Conservation (phyloP, 1,140 invertebrate genomes). For the Achroia grisella region DNA sequence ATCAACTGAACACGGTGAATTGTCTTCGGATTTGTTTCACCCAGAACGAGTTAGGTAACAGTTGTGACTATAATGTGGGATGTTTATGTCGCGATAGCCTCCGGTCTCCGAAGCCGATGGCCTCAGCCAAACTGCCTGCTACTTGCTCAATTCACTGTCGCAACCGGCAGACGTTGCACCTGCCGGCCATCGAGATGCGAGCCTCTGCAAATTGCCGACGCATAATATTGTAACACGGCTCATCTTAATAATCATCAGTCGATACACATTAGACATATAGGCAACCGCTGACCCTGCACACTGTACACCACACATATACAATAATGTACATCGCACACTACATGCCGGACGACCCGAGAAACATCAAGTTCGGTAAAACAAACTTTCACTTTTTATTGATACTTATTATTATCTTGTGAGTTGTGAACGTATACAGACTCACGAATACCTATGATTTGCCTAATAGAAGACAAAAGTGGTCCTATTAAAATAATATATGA, state of each 20-base stretch:
- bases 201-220: slow-evolving; percentile 49
- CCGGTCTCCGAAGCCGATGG: slow-evolving; percentile 52
- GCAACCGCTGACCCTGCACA: neutral
- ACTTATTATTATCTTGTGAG: neutral
- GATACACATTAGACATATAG: slow-evolving; percentile 1
- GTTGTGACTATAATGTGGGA: slow-evolving; percentile 52
- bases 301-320: no score
- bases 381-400: slow-evolving; percentile 31
- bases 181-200: slow-evolving; percentile 57
- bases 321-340: no score
- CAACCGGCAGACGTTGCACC: slow-evolving; percentile 61
- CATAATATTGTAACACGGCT: slow-evolving; percentile 33
- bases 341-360: no score
- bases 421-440: no score
- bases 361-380: slow-evolving; percentile 3
- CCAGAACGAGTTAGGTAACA: slow-evolving; percentile 47
- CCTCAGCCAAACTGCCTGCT: slow-evolving; percentile 49
- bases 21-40: slow-evolving; percentile 59
- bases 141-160: slow-evolving; percentile 63
- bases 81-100: slow-evolving; percentile 57
- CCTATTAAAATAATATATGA: slow-evolving; percentile 19
- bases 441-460: neutral
- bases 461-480: slow-evolving; percentile 19
- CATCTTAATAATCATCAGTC: slow-evolving; percentile 10
- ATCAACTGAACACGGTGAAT: slow-evolving; percentile 28